phyloP scores from a whole-genome alignment of 2,888 invertebrate genomes.

The Cephus spinipes region DNA sequence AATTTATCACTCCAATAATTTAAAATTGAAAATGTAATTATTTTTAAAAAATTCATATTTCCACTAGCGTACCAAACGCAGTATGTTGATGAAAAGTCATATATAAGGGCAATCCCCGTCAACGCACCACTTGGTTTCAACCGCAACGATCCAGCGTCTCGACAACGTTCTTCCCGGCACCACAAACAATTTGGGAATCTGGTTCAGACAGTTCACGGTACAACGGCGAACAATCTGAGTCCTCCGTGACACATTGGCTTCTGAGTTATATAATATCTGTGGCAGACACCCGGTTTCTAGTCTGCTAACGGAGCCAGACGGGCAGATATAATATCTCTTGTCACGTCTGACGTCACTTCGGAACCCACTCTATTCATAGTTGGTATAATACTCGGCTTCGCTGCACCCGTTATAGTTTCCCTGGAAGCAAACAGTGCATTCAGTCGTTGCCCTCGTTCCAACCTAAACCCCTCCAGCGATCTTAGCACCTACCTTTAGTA shows the following conservation, averaged over 20 bases:
- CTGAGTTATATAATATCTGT: conserved; percentile 55
- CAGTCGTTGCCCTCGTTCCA: too few species aligned
- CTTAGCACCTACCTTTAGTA: too few species aligned
- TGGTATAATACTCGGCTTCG: conserved; percentile 17
- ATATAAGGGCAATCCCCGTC: too few species aligned
- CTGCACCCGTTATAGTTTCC: too few species aligned
- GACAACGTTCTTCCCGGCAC: neutral
- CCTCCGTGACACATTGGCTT: conserved; percentile 47
- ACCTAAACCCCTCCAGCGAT: too few species aligned
- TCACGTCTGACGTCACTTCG: conserved; percentile 54
- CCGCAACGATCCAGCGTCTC: too few species aligned
- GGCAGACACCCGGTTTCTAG: conserved; percentile 48
- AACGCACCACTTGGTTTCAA: too few species aligned
- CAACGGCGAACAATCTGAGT: conserved; percentile 29
- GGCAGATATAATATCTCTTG: conserved; percentile 57
- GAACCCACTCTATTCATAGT: conserved; percentile 40
- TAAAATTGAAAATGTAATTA: neutral
- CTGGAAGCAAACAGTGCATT: too few species aligned
- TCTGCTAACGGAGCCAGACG: conserved; percentile 34
- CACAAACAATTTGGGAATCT: conserved; percentile 34
- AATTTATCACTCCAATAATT: neutral
- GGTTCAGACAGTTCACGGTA: conserved; percentile 38
- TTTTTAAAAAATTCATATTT: neutral
- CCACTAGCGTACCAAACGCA: neutral
- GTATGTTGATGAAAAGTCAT: too few species aligned